Conservation (phyloP, 2,113 vertebrate species). For the Phainopepla nitens region DNA sequence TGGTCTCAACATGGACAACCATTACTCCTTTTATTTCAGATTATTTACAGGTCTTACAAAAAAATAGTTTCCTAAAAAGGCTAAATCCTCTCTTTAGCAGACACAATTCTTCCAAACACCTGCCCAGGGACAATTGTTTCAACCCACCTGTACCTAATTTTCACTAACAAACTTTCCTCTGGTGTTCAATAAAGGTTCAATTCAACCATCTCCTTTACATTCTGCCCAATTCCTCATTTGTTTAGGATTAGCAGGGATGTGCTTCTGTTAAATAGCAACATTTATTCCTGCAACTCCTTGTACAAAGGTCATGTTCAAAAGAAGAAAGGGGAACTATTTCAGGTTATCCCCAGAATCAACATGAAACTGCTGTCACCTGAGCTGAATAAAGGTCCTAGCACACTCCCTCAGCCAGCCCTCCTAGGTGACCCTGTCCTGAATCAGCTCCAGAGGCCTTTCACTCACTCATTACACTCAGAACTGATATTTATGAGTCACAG, state of each 20-base stretch:
- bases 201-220: neutral
- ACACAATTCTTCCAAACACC: neutral
- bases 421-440: neutral
- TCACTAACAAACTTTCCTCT: neutral
- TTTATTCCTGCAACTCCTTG: neutral
- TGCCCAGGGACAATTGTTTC: neutral
- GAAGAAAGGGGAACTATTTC: neutral
- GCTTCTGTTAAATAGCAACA: neutral
- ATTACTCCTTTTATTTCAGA: neutral
- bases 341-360: neutral
- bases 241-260: neutral
- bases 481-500: neutral
- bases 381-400: neutral
- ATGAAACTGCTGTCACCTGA: neutral
- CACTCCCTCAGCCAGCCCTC: neutral
- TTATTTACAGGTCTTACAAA: neutral
- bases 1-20: neutral
- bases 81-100: neutral
- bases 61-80: neutral
- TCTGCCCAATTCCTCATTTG: neutral
- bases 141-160: neutral
- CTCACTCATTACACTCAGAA: neutral
- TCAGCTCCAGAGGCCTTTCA: neutral
- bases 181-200: neutral
- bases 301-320: neutral